These are phyloP conservation scores for Sitophilus oryzae DNA, from an alignment of 1,140 invertebrate species.

Conservation along the genomic window DNA sequence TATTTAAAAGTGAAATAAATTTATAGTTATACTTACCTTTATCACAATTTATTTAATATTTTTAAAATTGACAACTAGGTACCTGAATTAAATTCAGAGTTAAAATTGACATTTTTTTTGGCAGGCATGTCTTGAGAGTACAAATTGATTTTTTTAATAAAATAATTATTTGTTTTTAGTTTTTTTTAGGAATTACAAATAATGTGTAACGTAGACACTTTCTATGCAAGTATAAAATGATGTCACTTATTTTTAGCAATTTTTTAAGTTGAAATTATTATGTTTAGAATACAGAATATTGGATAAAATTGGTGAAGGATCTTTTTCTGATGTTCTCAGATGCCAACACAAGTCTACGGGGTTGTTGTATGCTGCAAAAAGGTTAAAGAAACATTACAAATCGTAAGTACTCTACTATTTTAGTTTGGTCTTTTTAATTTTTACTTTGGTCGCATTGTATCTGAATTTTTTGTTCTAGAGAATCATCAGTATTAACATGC, in stretches of 20 bases:
- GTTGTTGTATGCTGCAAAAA: constrained; percentile 56
- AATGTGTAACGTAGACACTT: neutral
- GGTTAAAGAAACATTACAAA: constrained; percentile 57
- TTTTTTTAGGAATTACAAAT: neutral
- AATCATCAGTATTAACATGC: constrained; percentile 52
- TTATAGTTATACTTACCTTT: neutral
- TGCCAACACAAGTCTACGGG: constrained; percentile 54
- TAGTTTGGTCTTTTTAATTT: neutral
- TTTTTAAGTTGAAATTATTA: no score
- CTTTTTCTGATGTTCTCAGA: constrained; percentile 65
- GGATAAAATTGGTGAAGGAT: constrained; percentile 58
- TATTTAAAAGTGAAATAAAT: neutral
- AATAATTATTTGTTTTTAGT: neutral
- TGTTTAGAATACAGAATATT: constrained; percentile 53
- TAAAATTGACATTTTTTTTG: constrained; percentile 3
- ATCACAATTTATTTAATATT: constrained; percentile 7
- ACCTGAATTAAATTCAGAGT: no score
- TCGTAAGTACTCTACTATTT: constrained; percentile 12
- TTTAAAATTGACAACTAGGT: neutral
- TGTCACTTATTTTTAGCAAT: no score
- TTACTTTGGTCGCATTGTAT: no score
- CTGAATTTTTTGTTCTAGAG: constrained; percentile 47
- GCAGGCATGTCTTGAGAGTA: neutral
- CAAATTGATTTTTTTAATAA: neutral
- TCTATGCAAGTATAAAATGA: neutral